Evolutionary conservation across 2,797 vertebrate species (phyloP), one percentile per base, ranked within the genome.

Genomic region (Arremon brunneinucha): DNA sequence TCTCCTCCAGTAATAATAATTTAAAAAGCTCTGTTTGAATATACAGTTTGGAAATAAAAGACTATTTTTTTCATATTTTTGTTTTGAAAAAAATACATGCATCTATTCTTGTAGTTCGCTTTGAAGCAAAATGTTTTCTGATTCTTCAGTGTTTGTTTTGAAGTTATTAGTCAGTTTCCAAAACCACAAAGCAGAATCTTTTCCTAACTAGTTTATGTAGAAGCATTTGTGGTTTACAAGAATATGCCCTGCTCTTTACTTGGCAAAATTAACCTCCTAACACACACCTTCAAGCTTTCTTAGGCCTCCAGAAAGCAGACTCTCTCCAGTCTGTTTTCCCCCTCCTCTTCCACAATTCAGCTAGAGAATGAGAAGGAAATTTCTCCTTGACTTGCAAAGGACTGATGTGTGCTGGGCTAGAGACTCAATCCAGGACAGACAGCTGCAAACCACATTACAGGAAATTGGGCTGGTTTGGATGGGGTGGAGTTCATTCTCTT

Each of bases 1-100:
- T 83, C 23, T 96, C 80, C 83, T 94, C 64, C 90, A 89, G 39
- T 63, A 89, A 87, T 59, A 81, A 93, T 87, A 20, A 37, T 59
- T 35, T 1, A 30, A 14, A 35, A 43, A 26, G 5, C n/a, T 92
- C 76, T 68, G 16, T 75, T 78, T 92, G 34, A 96, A 94, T 26
- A 70, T n/a, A 93, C 19, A 52, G 13, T 56, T 87, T 90, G 16
- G 56, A 81, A 94, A 81, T 15, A 52, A 72, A 76, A 77, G 2
- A 19, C 5, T 10, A 20, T 28, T 39, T 81, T 77, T 67, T 35
- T 5, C 8, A 16, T 69, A 34, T n/a, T 56, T 92, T 57, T 60
- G 3, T 43, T 89, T 80, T 43, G 34, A 79, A 95, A 75, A 43
- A 83, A 59, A 52, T 20, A 49, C 8, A 47, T 43, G 20, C 35